phyloP scores from a whole-genome alignment of 2,113 vertebrate genomes.

The Quiscalus mexicanus region DNA sequence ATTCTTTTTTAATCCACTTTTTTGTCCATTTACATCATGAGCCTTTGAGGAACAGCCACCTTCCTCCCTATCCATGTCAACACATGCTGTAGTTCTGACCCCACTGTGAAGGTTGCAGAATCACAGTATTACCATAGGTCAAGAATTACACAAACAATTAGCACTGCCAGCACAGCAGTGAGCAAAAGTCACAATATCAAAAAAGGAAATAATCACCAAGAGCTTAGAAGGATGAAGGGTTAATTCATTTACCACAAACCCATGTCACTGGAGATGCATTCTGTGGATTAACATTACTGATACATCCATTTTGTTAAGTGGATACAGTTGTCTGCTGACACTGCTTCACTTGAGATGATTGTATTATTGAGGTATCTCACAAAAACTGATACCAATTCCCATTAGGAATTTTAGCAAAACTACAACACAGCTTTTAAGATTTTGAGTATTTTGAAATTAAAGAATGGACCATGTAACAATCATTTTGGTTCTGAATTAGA shows the following conservation, averaged over 20 bases:
- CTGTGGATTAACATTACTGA: background rate
- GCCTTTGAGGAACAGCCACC: background rate
- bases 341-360: background rate
- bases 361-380: background rate
- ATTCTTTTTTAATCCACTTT: background rate
- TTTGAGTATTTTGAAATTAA: background rate
- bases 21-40: background rate
- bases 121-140: background rate
- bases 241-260: conserved; percentile 15
- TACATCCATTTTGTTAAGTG: conserved; percentile 7
- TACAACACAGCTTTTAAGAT: background rate
- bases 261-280: background rate
- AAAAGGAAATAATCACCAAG: background rate
- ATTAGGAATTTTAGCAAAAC: background rate
- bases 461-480: background rate
- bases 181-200: background rate
- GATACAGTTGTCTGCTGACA: background rate
- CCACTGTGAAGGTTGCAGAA: background rate
- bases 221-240: background rate
- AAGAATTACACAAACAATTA: background rate
- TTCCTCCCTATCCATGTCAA: background rate
- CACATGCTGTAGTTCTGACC: background rate
- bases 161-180: background rate
- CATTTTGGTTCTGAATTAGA: background rate
- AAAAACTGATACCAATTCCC: background rate